phyloP scores from a whole-genome alignment of 2,797 vertebrate genomes.

The Anguilla marmorata region DNA sequence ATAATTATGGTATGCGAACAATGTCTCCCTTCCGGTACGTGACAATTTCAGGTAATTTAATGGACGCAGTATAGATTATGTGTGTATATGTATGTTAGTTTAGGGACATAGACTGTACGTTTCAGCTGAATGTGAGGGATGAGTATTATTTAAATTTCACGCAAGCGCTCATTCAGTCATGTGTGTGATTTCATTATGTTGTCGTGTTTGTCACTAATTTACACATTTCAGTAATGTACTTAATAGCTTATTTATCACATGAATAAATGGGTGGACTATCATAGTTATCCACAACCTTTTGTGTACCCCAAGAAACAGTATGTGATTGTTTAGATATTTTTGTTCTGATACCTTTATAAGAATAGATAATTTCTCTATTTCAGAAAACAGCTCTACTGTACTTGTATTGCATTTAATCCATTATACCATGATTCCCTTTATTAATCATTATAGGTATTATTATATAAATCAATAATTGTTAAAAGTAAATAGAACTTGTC shows the following conservation, averaged over 20 bases:
- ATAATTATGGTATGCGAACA: constrained; percentile 16
- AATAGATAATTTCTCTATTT: neutral
- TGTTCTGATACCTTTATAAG: neutral
- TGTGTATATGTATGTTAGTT: neutral
- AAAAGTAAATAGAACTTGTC: neutral
- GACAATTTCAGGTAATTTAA: neutral
- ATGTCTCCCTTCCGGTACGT: neutral
- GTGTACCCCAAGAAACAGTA: neutral
- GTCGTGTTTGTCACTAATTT: neutral
- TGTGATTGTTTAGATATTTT: neutral
- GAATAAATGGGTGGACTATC: neutral
- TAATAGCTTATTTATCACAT: neutral
- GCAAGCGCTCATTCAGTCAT: constrained; percentile 55
- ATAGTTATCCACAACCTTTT: neutral
- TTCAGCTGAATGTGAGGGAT: neutral
- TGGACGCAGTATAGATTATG: neutral
- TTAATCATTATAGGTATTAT: neutral
- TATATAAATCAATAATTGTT: neutral
- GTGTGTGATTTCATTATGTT: neutral
- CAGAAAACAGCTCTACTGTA: neutral
- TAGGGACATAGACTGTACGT: neutral
- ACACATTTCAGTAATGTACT: neutral
- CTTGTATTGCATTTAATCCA: neutral
- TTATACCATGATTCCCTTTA: neutral
- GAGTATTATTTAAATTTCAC: constrained; percentile 34